Base-by-base conservation (phyloP, 2,888 invertebrate genomes). In the Cephus nigrinus region DNA sequence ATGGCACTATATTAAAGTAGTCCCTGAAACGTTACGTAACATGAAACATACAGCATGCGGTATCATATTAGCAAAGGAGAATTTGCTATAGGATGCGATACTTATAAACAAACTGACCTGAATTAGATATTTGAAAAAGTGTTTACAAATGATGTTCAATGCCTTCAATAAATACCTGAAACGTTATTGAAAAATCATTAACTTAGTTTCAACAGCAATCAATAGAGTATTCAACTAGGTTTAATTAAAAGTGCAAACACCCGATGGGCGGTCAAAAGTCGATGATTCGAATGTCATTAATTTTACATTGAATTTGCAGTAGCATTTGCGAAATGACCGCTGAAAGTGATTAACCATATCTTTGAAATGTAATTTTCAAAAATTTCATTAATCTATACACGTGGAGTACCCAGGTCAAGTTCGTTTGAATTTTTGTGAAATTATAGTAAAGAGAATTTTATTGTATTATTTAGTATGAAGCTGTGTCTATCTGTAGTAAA, bases 241-340 rank as follows among this genome's bases (percentile, higher is more conserved):
- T 55, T 23, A 55, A 55, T 5, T 55, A 23, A 55, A 55, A 55
- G 23, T 23, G 5, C 55, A 23, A 55, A 55, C 55, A 73, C 11
- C 69, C 74, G 69, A 40, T 71, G n/a, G 30, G 33, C 71, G 32
- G 75, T 76, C 69, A 31, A 75, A 81, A 78, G 34, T 79, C 78
- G 78, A 80, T 80, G 71, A 75, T 79, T 75, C 74, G 74, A 76
- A 77, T 78, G 81, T 81, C 80, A 82, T 82, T 80, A 81, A 78
- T 81, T 78, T 79, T 75, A 32, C 74, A 81, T 80, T 81, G 74
- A 80, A 82, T 77, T 77, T 74, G 68, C 35, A 75, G 73, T 9
- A 2, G 23, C 55, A 9, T 55, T 55, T 55, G 23, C 23, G 23
- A 55, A 55, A 55, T 55, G 55, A 23, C 55, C 23, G 55, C 23